These are phyloP conservation scores for Clarias batrachus DNA, from an alignment of 2,113 vertebrate species.

Conservation along the genomic window DNA sequence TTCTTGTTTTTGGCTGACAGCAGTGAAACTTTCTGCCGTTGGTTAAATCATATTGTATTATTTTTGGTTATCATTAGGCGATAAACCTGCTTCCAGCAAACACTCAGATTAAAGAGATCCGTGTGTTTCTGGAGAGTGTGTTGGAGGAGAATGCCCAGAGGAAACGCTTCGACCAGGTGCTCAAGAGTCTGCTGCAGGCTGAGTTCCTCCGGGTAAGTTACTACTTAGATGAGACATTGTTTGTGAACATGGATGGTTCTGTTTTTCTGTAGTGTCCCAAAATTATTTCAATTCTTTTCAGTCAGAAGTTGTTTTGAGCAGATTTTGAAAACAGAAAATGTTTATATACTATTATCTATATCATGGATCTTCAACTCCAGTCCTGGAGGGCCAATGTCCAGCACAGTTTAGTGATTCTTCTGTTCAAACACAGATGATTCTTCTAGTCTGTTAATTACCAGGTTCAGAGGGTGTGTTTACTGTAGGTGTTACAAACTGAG, in stretches of 20 bases:
- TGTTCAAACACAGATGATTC: too few relatives aligned
- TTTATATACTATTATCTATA: background rate
- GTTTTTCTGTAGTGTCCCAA: background rate
- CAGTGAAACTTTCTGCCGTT: too few relatives aligned
- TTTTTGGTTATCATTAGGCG: slow-evolving; percentile 70
- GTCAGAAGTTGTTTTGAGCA: background rate
- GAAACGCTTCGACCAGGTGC: slow-evolving; percentile 91
- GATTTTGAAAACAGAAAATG: background rate
- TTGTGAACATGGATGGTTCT: background rate
- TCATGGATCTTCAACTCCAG: too few relatives aligned
- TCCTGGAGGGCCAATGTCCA: too few relatives aligned
- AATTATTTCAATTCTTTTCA: background rate
- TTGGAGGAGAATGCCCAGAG: slow-evolving; percentile 94
- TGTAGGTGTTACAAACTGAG: too few relatives aligned
- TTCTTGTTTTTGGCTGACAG: too few relatives aligned
- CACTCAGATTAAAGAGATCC: slow-evolving; percentile 91
- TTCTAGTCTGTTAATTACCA: too few relatives aligned
- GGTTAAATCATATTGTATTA: background rate
- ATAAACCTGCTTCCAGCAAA: slow-evolving; percentile 97
- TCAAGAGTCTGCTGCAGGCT: slow-evolving; percentile 96
- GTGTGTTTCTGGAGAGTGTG: slow-evolving; percentile 94
- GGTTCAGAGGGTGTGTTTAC: too few relatives aligned
- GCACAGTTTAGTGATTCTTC: background rate
- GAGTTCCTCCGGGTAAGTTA: slow-evolving; percentile 88
- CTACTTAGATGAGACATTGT: background rate